Evolutionary conservation across 2,888 invertebrate species (phyloP), one percentile per base, ranked within the genome.

Genomic region (Plagodis dolabraria): DNA sequence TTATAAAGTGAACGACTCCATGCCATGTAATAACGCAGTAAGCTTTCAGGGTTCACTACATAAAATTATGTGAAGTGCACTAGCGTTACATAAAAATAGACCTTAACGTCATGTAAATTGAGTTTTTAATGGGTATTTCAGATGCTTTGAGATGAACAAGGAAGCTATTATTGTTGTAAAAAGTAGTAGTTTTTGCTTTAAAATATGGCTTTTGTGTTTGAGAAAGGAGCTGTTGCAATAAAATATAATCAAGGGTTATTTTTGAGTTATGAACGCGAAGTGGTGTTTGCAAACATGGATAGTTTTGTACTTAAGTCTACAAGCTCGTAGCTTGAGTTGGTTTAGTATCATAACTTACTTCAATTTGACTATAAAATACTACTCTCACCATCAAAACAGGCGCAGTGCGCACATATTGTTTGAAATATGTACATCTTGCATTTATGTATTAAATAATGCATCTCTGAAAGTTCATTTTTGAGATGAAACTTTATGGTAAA

Each of bases 21-120:
- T 53, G 52, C 54, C 54, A 64, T 63, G 58, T 68, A 67, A 70
- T 67, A 71, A 70, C 64, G 56, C 62, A 62, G 67, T 64, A 68
- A 63, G 63, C 66, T 70, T 69, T 69, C 70, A 63, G 61, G 60
- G 65, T 66, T 65, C 62, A 69, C 67, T 65, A 59, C 60, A 60
- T 63, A 67, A 67, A 68, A 67, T 68, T 67, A 64, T 58, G 63
- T 53, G 50, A 59, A 61, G 49, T 56, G 53, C 52, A 48, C 53
- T 53, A 33, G 53, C 33, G 51, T 48, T 47, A 40, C 50, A 44
- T 50, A 59, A 68, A 71, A 69, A 61, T 63, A 44, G 46, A 64
- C 68, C 53, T 61, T 60, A 59, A 45, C 6, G 6, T 36, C 43
- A 59, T 61, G 61, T 35, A 60, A 53, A 60, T 65, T 68, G 48